These are phyloP conservation scores for Adelges cooleyi DNA, from an alignment of 1,140 invertebrate genomes.

Conservation along the genomic window DNA sequence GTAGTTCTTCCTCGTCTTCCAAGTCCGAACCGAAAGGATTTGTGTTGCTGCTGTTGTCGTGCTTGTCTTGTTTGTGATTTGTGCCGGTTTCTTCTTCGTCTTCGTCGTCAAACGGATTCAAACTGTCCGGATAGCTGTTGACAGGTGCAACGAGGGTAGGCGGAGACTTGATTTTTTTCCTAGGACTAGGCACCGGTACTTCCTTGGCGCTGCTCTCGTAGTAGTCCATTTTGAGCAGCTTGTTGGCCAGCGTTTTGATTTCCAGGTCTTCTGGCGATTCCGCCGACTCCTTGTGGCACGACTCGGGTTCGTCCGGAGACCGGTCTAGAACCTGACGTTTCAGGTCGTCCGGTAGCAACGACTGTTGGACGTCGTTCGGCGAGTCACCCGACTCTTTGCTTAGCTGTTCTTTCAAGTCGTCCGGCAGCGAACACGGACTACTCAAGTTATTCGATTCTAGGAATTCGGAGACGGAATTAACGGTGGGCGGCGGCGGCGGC, in stretches of 20 bases:
- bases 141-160: background rate
- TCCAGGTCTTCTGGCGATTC: slow-evolving; percentile 7
- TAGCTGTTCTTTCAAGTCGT: background rate
- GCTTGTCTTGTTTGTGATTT: slow-evolving; percentile 35
- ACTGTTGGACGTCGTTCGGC: background rate
- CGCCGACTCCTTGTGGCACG: background rate
- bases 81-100: slow-evolving; percentile 44
- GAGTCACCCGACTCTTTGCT: background rate
- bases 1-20: slow-evolving; percentile 43
- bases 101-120: slow-evolving; percentile 66
- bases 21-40: slow-evolving; percentile 63
- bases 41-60: slow-evolving; percentile 38
- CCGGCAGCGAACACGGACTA: background rate
- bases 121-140: slow-evolving; percentile 54
- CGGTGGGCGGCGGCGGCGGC: background rate
- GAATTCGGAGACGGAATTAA: background rate
- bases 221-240: slow-evolving; percentile 18
- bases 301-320: background rate
- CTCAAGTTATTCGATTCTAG: background rate
- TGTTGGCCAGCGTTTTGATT: slow-evolving; percentile 10
- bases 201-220: slow-evolving; percentile 11
- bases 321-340: slow-evolving; percentile 2
- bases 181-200: slow-evolving; percentile 13
- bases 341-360: background rate
- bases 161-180: slow-evolving; percentile 7